Conservation (phyloP, 1,140 invertebrate genomes). For the Amyelois transitella region DNA sequence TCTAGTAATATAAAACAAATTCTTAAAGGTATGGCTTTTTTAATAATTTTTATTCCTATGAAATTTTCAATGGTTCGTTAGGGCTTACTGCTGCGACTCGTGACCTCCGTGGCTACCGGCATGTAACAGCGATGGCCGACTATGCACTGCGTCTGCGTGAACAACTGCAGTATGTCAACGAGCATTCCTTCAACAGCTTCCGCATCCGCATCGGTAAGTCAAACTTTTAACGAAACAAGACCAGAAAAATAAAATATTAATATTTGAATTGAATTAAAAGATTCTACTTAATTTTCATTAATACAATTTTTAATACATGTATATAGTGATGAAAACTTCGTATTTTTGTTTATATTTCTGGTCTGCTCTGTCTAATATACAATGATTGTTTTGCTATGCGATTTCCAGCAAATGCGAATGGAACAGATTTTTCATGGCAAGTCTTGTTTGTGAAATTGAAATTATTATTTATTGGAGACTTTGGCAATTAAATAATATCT, state of each 20-base stretch:
- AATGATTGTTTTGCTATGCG: conserved; percentile 4
- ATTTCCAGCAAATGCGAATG: background rate
- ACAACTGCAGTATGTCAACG: conserved; percentile 93
- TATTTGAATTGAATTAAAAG: background rate
- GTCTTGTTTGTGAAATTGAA: background rate
- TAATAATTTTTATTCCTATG: too few species aligned
- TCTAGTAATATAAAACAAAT: too few species aligned
- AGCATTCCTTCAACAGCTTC: conserved; percentile 98
- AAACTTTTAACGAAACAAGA: background rate
- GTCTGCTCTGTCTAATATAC: background rate
- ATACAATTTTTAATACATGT: too few species aligned
- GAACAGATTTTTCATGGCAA: background rate
- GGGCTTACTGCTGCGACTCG: conserved; percentile 86
- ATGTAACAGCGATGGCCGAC: conserved; percentile 93
- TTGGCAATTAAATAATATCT: background rate
- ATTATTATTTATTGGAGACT: background rate
- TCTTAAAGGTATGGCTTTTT: too few species aligned
- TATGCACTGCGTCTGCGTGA: conserved; percentile 90
- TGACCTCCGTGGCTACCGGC: conserved; percentile 84
- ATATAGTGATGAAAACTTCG: too few species aligned
- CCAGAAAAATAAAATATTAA: background rate
- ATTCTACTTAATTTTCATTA: too few species aligned
- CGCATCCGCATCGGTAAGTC: conserved; percentile 90
- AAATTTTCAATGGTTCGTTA: conserved; percentile 27
- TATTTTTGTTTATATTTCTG: background rate